Conservation (phyloP, 2,113 vertebrate species). For the Circaetus cinerascens region DNA sequence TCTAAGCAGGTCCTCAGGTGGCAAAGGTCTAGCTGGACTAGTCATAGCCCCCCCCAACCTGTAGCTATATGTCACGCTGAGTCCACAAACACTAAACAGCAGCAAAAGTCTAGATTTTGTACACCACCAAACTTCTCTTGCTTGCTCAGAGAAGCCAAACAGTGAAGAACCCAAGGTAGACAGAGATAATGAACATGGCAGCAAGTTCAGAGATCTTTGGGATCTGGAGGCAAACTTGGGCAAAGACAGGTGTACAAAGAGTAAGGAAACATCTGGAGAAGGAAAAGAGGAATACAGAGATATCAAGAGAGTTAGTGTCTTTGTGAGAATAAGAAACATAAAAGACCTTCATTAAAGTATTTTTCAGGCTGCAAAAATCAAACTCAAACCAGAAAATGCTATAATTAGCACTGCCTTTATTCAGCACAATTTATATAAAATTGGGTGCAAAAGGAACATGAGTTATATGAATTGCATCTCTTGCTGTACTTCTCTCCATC, state of each 20-base stretch:
- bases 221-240: not conserved
- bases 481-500: not conserved
- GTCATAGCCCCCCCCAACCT: rapidly evolving
- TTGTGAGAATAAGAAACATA: not conserved
- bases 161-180: not conserved
- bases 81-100: not conserved
- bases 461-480: not conserved
- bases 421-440: not conserved
- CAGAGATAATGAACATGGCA: not conserved
- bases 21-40: not conserved
- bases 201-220: not conserved
- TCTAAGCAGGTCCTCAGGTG: not conserved
- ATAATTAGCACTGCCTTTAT: not conserved
- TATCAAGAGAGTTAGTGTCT: not conserved
- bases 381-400: not conserved
- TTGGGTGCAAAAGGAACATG: not conserved
- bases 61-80: not conserved
- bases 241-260: not conserved
- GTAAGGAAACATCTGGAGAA: not conserved
- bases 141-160: not conserved
- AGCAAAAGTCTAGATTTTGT: not conserved
- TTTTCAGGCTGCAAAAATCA: not conserved
- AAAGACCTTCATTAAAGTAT: not conserved
- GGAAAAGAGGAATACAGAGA: not conserved
- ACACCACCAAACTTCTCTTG: not conserved